Percentiles rank a stretch among this genome's conserved stretches.
These are phyloP conservation scores for Eurystomus gularis DNA, from an alignment of 2,113 vertebrate genomes.

Conservation along the genomic window DNA sequence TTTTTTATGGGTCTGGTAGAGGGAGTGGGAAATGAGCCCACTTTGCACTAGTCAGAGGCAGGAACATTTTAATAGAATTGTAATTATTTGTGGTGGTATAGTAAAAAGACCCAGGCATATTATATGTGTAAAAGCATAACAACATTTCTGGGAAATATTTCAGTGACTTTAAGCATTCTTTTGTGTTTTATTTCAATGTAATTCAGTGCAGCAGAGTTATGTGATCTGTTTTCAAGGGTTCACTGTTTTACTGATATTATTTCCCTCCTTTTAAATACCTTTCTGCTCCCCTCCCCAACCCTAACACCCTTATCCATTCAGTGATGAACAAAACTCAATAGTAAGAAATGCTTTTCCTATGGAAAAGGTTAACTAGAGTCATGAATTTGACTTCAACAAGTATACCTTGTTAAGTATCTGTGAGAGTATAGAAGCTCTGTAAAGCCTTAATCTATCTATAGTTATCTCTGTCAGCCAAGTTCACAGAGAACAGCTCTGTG, in stretches of 20 bases:
- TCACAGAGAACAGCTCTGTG: not conserved
- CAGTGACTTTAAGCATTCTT: constrained; percentile 17
- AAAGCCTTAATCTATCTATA: not conserved
- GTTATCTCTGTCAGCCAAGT: not conserved
- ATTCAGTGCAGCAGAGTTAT: constrained; percentile 9
- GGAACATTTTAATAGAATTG: constrained; percentile 42
- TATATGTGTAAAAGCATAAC: not conserved
- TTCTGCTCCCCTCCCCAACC: not conserved
- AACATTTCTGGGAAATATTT: constrained; percentile 39
- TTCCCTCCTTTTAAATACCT: not conserved
- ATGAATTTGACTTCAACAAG: not conserved
- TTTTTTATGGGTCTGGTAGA: constrained; percentile 12
- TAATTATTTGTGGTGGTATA: constrained; percentile 54
- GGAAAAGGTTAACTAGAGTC: not conserved
- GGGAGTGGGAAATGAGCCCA: constrained; percentile 13
- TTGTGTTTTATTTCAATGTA: constrained; percentile 39
- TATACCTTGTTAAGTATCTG: not conserved
- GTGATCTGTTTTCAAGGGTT: not conserved
- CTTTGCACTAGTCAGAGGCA: constrained; percentile 34
- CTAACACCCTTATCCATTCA: not conserved
- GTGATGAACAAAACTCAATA: not conserved
- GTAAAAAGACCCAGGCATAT: constrained; percentile 17
- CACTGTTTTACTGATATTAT: not conserved
- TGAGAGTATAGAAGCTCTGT: not conserved
- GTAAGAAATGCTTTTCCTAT: not conserved